Percentiles rank a stretch among this genome's conserved stretches.
Conservation (phyloP, 2,888 invertebrate species). For the Teinopalpus imperialis region DNA sequence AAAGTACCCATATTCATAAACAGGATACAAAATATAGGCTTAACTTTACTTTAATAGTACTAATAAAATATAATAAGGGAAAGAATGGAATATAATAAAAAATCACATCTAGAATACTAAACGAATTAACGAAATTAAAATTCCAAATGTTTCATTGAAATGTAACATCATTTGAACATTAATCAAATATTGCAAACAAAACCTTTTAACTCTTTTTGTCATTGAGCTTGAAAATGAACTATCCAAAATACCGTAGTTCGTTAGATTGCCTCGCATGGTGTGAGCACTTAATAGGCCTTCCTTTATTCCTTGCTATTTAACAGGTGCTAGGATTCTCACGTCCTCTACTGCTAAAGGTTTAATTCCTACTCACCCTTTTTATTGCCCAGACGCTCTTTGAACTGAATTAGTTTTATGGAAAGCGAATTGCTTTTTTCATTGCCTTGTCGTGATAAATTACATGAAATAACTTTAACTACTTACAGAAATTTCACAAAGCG, state of each 20-base stretch:
- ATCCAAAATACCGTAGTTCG: slow-evolving; percentile 59
- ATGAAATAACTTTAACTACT: slow-evolving; percentile 61
- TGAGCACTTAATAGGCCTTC: slow-evolving; percentile 67
- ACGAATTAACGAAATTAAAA: no score
- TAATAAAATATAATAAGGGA: no score
- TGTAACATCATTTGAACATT: neutral
- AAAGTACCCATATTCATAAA: no score
- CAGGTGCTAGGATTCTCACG: slow-evolving; percentile 74
- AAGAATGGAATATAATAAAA: no score
- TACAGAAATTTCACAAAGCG: slow-evolving; percentile 6
- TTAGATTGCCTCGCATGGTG: slow-evolving; percentile 64
- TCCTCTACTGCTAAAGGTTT: slow-evolving; percentile 68
- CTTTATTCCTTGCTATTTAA: slow-evolving; percentile 69
- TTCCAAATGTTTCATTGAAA: no score
- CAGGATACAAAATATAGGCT: no score
- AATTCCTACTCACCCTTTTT: slow-evolving; percentile 79
- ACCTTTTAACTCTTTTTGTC: slow-evolving; percentile 16
- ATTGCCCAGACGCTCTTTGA: slow-evolving; percentile 80
- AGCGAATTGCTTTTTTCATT: slow-evolving; percentile 79
- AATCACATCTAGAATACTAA: no score
- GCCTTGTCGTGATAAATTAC: slow-evolving; percentile 78
- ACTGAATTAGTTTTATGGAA: slow-evolving; percentile 82
- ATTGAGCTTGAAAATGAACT: slow-evolving; percentile 47
- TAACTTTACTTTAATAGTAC: no score
- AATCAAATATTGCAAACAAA: neutral